Conservation (phyloP, 2,797 vertebrate species). For the Myotis pilosus region DNA sequence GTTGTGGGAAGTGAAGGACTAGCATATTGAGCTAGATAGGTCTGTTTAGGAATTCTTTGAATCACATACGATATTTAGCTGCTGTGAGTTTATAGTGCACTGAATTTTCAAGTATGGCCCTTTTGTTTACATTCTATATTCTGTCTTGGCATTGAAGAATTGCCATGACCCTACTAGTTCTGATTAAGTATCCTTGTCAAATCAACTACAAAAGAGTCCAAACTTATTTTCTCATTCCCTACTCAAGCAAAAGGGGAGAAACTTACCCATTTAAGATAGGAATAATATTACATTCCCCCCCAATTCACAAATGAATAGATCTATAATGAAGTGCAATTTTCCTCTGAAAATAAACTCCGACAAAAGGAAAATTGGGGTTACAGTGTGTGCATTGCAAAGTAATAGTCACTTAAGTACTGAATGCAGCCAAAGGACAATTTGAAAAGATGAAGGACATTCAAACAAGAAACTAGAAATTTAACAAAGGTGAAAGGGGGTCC, state of each 20-base stretch:
- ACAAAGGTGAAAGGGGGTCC: slow-evolving; percentile 72
- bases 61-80: not conserved
- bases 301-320: slow-evolving; percentile 76
- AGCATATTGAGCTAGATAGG: not conserved
- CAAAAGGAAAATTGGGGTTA: slow-evolving; percentile 78
- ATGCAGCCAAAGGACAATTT: slow-evolving; percentile 77
- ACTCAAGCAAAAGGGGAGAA: not conserved
- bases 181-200: slow-evolving; percentile 45
- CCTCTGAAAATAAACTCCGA: slow-evolving; percentile 79
- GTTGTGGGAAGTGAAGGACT: not conserved
- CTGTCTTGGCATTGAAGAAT: not conserved
- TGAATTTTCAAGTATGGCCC: not conserved
- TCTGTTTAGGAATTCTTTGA: not conserved
- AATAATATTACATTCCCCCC: slow-evolving; percentile 64
- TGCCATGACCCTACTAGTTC: not conserved
- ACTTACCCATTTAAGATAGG: slow-evolving; percentile 18
- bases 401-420: slow-evolving; percentile 77
- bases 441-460: slow-evolving; percentile 81
- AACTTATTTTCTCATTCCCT: not conserved
- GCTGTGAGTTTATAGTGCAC: not conserved
- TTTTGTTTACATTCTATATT: slow-evolving; percentile 48
- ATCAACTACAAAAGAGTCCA: slow-evolving; percentile 31
- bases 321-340: slow-evolving; percentile 79
- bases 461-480: slow-evolving; percentile 75
- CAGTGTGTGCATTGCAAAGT: slow-evolving; percentile 69